Evolutionary conservation across 2,888 invertebrate genomes (phyloP), one percentile per base, ranked within the genome.

Genomic region (Hemithea aestivaria): DNA sequence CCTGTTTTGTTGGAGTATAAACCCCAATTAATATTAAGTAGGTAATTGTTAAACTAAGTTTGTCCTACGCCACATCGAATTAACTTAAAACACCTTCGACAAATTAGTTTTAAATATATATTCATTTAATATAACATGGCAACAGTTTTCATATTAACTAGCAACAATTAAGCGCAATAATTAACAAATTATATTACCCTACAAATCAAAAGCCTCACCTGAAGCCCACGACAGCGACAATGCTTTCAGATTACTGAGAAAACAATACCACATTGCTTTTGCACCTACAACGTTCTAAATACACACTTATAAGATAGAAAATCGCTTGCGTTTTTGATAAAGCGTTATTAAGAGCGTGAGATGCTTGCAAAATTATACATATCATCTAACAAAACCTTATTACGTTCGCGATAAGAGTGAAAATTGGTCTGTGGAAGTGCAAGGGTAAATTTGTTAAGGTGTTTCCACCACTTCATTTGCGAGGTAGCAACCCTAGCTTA

Each of bases 401-500:
- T 0, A 0, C 1, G 0, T 8, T 10, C 7, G 2, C 2, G n/a
- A 11, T 33, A 57, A 36, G 40, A 33, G 31, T 30, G 16, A 34
- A 23, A 48, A 41, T 37, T 4, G 35, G 33, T 51, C 38, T 22
- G 10, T 21, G 31, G 0, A 40, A 25, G 12, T n/a, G 50, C 27
- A 45, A 45, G 42, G 11, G 40, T 26, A 50, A 56, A 41, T 24
- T 56, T 64, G 57, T 67, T 53, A 61, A 69, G 66, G 63, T 52
- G 62, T 71, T 72, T 65, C 73, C 72, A 77, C 71, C 80, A 84
- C 80, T 82, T 84, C 80, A 83, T 85, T 84, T 82, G 71, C 73
- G 79, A 78, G 80, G 77, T 81, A 79, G 79, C 78, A 73, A 68
- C 73, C 70, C 76, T 74, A 72, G 80, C 81, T 81, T 83, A 83